Conservation (phyloP, 2,113 vertebrate species). For the Bubalus kerabau region DNA sequence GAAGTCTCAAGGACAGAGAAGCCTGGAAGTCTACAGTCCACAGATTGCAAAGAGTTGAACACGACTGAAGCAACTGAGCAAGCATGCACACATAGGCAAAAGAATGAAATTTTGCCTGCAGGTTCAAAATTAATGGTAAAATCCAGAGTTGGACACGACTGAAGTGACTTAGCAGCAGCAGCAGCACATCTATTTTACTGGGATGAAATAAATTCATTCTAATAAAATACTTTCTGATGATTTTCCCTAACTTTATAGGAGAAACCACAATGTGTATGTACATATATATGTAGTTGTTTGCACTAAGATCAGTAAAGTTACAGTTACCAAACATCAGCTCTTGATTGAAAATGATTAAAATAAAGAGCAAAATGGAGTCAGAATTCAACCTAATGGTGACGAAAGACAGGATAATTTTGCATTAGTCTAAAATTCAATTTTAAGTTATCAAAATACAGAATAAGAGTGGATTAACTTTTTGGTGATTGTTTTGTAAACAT, state of each 20-base stretch:
- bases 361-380: neutral
- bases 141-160: neutral
- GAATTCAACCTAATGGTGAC: neutral
- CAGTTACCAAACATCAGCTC: neutral
- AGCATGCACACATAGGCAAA: neutral
- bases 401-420: neutral
- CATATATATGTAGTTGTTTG: neutral
- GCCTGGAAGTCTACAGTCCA: neutral
- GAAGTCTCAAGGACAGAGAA: neutral
- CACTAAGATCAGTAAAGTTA: neutral
- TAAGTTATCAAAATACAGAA: neutral
- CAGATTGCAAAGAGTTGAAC: neutral
- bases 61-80: neutral
- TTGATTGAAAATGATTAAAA: neutral
- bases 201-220: neutral
- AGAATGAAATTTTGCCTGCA: neutral
- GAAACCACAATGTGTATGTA: neutral
- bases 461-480: neutral
- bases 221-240: neutral
- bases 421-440: neutral
- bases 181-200: neutral
- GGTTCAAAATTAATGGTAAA: neutral
- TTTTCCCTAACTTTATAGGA: neutral
- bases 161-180: no score
- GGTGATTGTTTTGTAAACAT: neutral